phyloP scores from a whole-genome alignment of 2,113 vertebrate species.

The Albula goreensis region DNA sequence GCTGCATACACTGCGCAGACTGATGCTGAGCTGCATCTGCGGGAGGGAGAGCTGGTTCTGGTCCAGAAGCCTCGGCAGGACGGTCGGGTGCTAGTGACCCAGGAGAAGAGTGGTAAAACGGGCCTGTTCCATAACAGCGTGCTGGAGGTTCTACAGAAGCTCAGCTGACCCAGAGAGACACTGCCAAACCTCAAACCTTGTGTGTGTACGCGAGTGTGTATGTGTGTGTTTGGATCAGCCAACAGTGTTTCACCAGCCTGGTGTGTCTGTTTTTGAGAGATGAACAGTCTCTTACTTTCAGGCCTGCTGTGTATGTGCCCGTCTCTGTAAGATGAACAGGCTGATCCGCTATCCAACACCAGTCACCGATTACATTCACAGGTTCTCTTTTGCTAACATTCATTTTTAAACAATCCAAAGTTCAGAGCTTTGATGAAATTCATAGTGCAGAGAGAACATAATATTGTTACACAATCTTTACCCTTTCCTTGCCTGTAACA shows the following conservation, averaged over 20 bases:
- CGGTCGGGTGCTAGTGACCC: constrained; percentile 67
- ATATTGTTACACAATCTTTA: no score
- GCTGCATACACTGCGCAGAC: constrained; percentile 63
- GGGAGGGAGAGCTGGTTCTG: constrained; percentile 71
- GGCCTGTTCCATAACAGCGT: constrained; percentile 68
- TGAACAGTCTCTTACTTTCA: background rate
- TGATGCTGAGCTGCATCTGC: constrained; percentile 68
- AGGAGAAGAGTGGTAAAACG: constrained; percentile 68
- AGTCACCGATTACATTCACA: background rate
- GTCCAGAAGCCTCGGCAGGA: constrained; percentile 70
- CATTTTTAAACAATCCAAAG: no score
- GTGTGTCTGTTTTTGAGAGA: background rate
- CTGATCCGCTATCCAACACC: background rate
- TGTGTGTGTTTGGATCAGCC: no score
- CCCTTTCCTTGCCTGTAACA: no score
- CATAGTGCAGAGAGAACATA: no score
- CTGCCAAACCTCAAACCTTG: background rate
- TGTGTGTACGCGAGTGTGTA: no score
- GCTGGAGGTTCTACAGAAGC: constrained; percentile 65
- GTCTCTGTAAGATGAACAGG: background rate
- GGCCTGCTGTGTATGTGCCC: no score
- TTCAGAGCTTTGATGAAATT: no score
- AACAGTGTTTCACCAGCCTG: no score
- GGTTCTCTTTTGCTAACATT: background rate
- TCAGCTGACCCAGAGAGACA: constrained; percentile 55